Base-by-base conservation (phyloP, 2,888 invertebrate species). In the Nyleta sp. region DNA sequence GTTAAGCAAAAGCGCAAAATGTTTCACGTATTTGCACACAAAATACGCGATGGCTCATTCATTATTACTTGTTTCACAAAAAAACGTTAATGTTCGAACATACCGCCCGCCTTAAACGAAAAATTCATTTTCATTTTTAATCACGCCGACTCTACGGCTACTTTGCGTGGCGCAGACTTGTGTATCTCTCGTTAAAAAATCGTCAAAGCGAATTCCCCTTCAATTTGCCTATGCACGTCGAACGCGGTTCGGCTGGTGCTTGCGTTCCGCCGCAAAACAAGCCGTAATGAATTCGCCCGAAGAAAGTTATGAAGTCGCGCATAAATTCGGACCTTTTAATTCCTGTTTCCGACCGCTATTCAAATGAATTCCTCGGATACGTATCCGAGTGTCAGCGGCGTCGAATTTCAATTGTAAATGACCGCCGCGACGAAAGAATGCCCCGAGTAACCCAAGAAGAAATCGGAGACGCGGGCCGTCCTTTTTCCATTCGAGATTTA, bases 401-500 rank as follows among this genome's bases (percentile, higher is more conserved):
- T 59, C 44, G 18, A 38, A 77, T 77, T 77, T 77, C 59, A 77
- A 71, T 70, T 76, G 68, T 70, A 70, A 76, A 76, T 75, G 60
- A 73, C 52, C 24, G 35, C 57, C 11, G 38, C 33, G 60, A 44
- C 28, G 44, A 60, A 74, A 74, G 67, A 57, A 53, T 42, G 48
- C 42, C 13, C 50, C 6, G 48, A 22, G 71, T 46, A 55, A 64
- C 65, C 13, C 20, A 20, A 53, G 70, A 70, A 42, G 60, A 71
- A 50, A 46, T 75, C 28, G 50, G 35, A 68, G 76, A 80, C 81
- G 76, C 6, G 11, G 31, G 13, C 15, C 59, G 33, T 18, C 38
- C 70, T 77, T 80, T 82, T 80, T 82, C 62, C 78, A 70, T 75
- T 57, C 73, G 73, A 53, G 35, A 77, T 80, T 81, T 78, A 80